Base-by-base conservation (phyloP, 2,797 vertebrate species). In the Propithecus deckenii region DNA sequence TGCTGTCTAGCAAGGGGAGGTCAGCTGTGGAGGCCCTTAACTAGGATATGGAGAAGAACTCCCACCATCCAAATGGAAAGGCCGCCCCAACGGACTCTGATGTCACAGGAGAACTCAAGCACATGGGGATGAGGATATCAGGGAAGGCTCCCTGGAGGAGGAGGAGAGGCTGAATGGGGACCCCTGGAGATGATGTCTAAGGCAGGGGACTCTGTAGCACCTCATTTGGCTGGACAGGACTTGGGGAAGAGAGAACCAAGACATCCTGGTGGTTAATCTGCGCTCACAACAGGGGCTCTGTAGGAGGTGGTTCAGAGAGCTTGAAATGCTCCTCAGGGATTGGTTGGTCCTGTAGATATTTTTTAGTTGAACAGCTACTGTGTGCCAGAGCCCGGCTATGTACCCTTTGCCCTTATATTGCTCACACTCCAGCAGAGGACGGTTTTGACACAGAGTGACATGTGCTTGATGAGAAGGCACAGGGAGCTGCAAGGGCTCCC, bases 141-240 rank as follows among this genome's bases (percentile, higher is more conserved):
- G 22, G 57, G 59, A 48, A 80, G 50, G 4, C 63, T 90, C 92
- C 80, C 59, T 57, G 46, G 79, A 86, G 74, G 67, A 71, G n/a
- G 86, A 52, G 52, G 52, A 25, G 17, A 18, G 4, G 12, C 67
- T 76, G 59, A 69, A 38, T 50, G 32, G 8, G 55, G 18, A 28
- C n/a, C 48, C 20, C 32, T 12, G 17, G 35, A 41, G 75, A 30
- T 0, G 30, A 81, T 4, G 41, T 52, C 32, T 12, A 41, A 84
- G 43, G 11, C 50, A 63, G 92, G 57, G 20, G 15, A 10, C 28
- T n/a, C 74, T 12, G 20, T 35, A 32, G 22, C 46, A 78, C 2
- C 23, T 79, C 15, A 7, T 28, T n/a, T 38, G 87, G 57, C 88
- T 80, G 23, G 22, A 48, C 0, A 0, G 5, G n/a, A 52, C 63